Percentiles rank a stretch among this genome's conserved stretches.
These are phyloP conservation scores for Desoria tigrina DNA, from an alignment of 2,888 invertebrate genomes.

Conservation along the genomic window DNA sequence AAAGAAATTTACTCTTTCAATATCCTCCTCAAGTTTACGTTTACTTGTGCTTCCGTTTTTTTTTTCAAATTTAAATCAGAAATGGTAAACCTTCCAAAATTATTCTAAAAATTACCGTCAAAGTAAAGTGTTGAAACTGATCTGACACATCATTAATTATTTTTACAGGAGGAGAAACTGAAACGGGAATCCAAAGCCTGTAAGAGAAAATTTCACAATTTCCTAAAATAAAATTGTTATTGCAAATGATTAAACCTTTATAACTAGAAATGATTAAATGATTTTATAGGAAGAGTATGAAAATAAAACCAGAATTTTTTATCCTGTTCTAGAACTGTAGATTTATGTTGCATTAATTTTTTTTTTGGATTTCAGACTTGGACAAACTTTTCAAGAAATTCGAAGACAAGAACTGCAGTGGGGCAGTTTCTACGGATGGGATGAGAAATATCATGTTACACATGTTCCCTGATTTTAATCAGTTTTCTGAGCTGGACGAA, in stretches of 20 bases:
- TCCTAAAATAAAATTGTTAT: too few species aligned
- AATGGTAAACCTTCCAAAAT: too few species aligned
- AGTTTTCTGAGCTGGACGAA: slow-evolving; percentile 33
- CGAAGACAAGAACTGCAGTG: slow-evolving; percentile 32
- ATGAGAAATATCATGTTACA: slow-evolving; percentile 34
- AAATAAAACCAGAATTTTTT: neutral
- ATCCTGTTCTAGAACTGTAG: neutral
- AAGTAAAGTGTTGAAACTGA: too few species aligned
- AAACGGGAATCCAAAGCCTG: slow-evolving; percentile 43
- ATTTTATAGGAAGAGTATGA: slow-evolving; percentile 1
- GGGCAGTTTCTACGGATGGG: slow-evolving; percentile 30
- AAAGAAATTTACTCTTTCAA: too few species aligned
- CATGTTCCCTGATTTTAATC: slow-evolving; percentile 41
- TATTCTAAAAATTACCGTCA: too few species aligned
- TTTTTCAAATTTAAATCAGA: too few species aligned
- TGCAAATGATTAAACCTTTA: neutral
- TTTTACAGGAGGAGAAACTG: slow-evolving; percentile 42
- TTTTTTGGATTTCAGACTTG: slow-evolving; percentile 25
- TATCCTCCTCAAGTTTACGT: too few species aligned
- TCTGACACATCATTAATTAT: too few species aligned
- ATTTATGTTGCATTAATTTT: neutral
- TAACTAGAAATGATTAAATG: neutral
- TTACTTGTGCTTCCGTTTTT: too few species aligned
- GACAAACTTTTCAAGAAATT: slow-evolving; percentile 44
- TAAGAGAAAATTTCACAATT: slow-evolving; percentile 23